A percentile compares a stretch with the other conserved stretches of the same genome.
Conservation (phyloP, 2,888 invertebrate genomes). For the Cremastobaeus sp. region DNA sequence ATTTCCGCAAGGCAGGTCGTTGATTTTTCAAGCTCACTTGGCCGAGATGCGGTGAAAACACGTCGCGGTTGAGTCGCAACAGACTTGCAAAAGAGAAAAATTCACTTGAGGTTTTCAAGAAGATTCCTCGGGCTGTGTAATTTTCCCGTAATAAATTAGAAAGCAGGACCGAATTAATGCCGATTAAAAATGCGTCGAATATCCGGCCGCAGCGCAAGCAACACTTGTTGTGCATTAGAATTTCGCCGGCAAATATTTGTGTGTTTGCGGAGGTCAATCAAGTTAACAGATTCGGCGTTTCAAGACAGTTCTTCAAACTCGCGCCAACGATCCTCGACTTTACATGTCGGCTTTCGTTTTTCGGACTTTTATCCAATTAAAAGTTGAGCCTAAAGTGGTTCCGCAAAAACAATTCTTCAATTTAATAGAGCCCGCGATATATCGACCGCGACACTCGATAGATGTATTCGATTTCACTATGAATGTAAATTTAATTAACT, state of each 20-base stretch:
- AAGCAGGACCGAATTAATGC: conserved; percentile 8
- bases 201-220: conserved; percentile 1
- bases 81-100: conserved; percentile 31
- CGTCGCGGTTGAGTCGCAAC: conserved; percentile 24
- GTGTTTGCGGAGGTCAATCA: too few species aligned
- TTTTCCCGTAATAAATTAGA: conserved; percentile 33
- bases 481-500: not conserved
- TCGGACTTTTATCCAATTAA: too few species aligned
- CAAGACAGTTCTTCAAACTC: too few species aligned
- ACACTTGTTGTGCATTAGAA: not conserved
- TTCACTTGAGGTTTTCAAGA: conserved; percentile 27
- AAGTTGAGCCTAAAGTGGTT: too few species aligned
- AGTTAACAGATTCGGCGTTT: too few species aligned
- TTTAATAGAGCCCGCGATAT: too few species aligned
- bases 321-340: too few species aligned
- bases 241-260: not conserved
- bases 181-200: conserved; percentile 22
- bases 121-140: conserved; percentile 25
- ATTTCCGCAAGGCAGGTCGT: conserved; percentile 48
- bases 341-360: too few species aligned
- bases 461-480: too few species aligned
- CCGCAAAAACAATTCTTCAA: too few species aligned
- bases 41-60: conserved; percentile 45
- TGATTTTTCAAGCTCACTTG: conserved; percentile 50
- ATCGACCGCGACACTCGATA: too few species aligned